Conservation (phyloP, 2,888 invertebrate genomes). For the Eupeodes luniger region DNA sequence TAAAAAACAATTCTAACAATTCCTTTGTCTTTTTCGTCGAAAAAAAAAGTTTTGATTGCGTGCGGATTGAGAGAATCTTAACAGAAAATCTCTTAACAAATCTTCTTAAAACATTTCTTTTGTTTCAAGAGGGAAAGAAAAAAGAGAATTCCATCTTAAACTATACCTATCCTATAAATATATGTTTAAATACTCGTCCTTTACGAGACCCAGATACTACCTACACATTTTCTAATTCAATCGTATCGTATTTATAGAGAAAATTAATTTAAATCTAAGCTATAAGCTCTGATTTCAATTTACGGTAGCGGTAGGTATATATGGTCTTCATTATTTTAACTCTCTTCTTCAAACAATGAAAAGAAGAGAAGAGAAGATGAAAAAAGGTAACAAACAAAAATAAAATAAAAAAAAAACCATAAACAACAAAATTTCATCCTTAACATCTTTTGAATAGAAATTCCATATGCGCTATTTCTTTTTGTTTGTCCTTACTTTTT, state of each 20-base stretch:
- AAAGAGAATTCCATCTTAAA: slow-evolving; percentile 13
- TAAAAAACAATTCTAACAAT: slow-evolving; percentile 48
- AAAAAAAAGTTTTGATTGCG: slow-evolving; percentile 68
- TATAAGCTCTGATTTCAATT: slow-evolving; percentile 64
- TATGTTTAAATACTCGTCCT: neutral
- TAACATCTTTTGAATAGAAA: slow-evolving; percentile 50
- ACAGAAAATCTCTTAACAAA: slow-evolving; percentile 43
- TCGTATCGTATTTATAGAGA: slow-evolving; percentile 43
- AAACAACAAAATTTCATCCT: slow-evolving; percentile 35
- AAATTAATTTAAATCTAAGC: slow-evolving; percentile 55
- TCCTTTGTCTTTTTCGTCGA: slow-evolving; percentile 41
- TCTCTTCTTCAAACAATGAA: neutral
- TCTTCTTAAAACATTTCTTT: slow-evolving; percentile 47
- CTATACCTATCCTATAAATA: too few relatives aligned
- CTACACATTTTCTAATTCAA: neutral
- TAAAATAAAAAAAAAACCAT: neutral
- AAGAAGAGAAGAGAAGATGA: neutral
- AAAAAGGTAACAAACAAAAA: neutral
- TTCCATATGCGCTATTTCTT: slow-evolving; percentile 52
- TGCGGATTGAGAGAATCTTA: slow-evolving; percentile 57
- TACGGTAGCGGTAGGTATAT: neutral
- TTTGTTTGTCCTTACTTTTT: slow-evolving; percentile 40
- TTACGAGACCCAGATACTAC: neutral
- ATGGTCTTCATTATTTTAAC: slow-evolving; percentile 34
- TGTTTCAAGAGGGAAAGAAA: neutral